These are phyloP conservation scores for Panagrolaimus sp. DNA, from an alignment of 1,140 invertebrate species.

Conservation along the genomic window DNA sequence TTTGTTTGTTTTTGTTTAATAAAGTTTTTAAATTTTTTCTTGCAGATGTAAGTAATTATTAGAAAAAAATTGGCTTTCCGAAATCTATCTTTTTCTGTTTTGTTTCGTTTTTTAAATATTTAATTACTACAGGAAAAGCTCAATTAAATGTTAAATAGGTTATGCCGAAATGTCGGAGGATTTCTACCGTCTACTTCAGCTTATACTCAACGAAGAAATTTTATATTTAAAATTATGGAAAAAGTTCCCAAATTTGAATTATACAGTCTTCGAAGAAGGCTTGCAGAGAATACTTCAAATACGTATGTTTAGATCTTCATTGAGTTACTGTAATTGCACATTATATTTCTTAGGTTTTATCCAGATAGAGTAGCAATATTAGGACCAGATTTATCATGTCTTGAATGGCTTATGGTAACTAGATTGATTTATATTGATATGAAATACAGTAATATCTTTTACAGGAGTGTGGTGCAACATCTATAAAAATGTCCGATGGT, in stretches of 20 bases:
- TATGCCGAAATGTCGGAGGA: too few relatives aligned
- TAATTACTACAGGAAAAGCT: not conserved
- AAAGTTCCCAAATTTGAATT: not conserved
- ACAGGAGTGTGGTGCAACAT: constrained; percentile 36
- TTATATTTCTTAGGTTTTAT: constrained; percentile 30
- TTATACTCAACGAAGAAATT: too few relatives aligned
- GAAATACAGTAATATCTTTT: too few relatives aligned
- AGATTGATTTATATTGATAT: too few relatives aligned
- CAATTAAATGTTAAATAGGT: too few relatives aligned
- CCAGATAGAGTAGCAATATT: constrained; percentile 42
- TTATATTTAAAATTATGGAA: not conserved
- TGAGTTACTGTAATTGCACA: not conserved
- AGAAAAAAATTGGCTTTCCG: constrained; percentile 9
- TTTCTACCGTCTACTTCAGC: too few relatives aligned
- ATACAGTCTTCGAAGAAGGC: not conserved
- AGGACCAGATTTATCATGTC: constrained; percentile 54
- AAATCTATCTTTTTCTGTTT: not conserved
- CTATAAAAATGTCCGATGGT: constrained; percentile 51
- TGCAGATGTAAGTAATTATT: not conserved
- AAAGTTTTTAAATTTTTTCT: not conserved
- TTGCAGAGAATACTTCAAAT: constrained; percentile 11
- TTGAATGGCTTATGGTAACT: constrained; percentile 59
- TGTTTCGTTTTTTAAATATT: not conserved
- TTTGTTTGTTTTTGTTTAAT: constrained; percentile 8
- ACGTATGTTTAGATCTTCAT: not conserved